phyloP scores from a whole-genome alignment of 2,888 invertebrate genomes.

The Tipula helvola region DNA sequence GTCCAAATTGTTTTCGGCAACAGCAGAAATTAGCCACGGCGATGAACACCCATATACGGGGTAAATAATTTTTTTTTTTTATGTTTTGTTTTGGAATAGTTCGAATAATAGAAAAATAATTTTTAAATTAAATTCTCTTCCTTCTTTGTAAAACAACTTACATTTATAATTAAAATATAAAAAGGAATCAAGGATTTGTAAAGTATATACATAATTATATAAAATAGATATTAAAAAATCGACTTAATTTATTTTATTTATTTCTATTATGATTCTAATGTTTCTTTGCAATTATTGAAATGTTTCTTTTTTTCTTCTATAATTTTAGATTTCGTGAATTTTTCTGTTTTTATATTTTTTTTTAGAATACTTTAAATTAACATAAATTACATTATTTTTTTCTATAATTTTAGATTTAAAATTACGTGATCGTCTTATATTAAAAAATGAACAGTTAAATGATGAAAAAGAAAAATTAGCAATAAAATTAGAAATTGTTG shows the following conservation, averaged over 20 bases:
- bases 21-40: neutral
- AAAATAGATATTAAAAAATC: neutral
- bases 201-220: neutral
- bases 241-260: neutral
- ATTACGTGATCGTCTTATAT: neutral
- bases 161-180: neutral
- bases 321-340: neutral
- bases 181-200: neutral
- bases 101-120: neutral
- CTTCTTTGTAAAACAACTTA: neutral
- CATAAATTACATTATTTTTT: neutral
- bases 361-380: neutral
- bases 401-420: conserved; percentile 5
- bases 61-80: neutral
- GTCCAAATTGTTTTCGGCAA: conserved; percentile 15
- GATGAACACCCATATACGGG: neutral
- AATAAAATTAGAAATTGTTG: conserved; percentile 6
- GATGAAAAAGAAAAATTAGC: neutral
- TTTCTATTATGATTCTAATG: neutral
- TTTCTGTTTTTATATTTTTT: neutral
- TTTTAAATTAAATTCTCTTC: neutral
- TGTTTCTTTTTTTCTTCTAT: no score
- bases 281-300: neutral
- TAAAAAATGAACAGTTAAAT: neutral
- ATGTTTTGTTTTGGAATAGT: neutral